Percentiles rank a stretch among this genome's conserved stretches.
phyloP scores from a whole-genome alignment of 2,797 vertebrate genomes.

The Clarias fuscus region DNA sequence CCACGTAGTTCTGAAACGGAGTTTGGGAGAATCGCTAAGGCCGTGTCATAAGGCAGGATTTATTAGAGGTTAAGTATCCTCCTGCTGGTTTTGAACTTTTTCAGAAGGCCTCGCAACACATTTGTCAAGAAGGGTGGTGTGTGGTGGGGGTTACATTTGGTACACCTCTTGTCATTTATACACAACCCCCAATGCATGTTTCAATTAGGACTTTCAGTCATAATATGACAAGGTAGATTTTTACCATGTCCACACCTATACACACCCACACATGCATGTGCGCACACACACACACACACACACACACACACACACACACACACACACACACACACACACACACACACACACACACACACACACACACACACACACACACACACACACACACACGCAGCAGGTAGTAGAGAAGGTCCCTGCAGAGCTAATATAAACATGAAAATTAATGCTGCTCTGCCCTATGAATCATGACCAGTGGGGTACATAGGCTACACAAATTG shows the following conservation, averaged over 20 bases:
- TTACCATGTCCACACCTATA: background rate
- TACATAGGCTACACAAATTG: background rate
- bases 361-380: constrained; percentile 3
- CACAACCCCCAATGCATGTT: constrained; percentile 49
- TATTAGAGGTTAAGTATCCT: constrained; percentile 60
- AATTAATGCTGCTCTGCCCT: constrained; percentile 25
- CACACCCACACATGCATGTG: background rate
- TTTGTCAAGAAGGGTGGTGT: constrained; percentile 50
- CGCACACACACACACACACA: background rate
- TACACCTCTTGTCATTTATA: constrained; percentile 49
- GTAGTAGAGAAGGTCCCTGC: constrained; percentile 23
- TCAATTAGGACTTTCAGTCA: constrained; percentile 49
- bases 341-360: background rate
- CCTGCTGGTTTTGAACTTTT: constrained; percentile 48
- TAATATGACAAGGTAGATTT: constrained; percentile 42
- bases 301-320: constrained; percentile 14
- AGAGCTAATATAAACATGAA: constrained; percentile 45
- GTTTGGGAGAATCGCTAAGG: constrained; percentile 45
- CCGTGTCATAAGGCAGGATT: constrained; percentile 54
- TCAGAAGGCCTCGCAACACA: constrained; percentile 45
- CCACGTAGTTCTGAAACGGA: constrained; percentile 12
- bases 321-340: constrained; percentile 10
- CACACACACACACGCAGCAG: constrained; percentile 22
- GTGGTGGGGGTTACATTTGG: constrained; percentile 35
- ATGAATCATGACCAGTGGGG: constrained; percentile 42